These are phyloP conservation scores for Heliconius aoede DNA, from an alignment of 2,888 invertebrate genomes.

Conservation along the genomic window DNA sequence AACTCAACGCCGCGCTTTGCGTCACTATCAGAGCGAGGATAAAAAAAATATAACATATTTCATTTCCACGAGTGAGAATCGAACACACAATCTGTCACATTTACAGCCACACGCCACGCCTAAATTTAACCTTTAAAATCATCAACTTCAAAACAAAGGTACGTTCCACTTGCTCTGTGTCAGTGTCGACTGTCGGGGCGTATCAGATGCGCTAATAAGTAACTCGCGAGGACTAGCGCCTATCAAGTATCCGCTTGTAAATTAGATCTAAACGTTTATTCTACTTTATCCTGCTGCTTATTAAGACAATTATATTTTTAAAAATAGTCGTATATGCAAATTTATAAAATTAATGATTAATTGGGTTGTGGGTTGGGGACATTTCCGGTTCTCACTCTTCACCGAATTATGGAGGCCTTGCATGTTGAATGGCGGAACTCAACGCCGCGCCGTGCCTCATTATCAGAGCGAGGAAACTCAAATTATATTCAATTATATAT, in stretches of 20 bases:
- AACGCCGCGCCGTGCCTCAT: no score
- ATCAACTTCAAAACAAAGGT: conserved; percentile 16
- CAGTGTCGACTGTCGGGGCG: conserved; percentile 25
- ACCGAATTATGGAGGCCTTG: no score
- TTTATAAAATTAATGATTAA: not conserved
- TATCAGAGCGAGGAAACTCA: no score
- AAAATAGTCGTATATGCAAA: not conserved
- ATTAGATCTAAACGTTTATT: conserved; percentile 26
- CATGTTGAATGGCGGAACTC: no score
- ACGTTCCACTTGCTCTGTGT: conserved; percentile 33
- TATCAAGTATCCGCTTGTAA: conserved; percentile 33
- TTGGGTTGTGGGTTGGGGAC: not conserved
- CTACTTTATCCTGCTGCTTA: conserved; percentile 1
- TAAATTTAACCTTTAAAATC: not conserved
- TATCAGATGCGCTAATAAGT: conserved; percentile 24
- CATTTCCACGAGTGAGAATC: no score
- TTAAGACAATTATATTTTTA: not conserved
- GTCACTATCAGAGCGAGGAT: no score
- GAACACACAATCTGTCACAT: no score
- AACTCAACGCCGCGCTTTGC: no score
- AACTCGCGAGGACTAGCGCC: not conserved
- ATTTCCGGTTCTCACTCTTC: no score
- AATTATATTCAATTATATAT: not conserved
- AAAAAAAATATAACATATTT: no score
- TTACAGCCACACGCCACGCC: no score